Base-by-base conservation (phyloP, 2,888 invertebrate genomes). In the Acleris sparsana region DNA sequence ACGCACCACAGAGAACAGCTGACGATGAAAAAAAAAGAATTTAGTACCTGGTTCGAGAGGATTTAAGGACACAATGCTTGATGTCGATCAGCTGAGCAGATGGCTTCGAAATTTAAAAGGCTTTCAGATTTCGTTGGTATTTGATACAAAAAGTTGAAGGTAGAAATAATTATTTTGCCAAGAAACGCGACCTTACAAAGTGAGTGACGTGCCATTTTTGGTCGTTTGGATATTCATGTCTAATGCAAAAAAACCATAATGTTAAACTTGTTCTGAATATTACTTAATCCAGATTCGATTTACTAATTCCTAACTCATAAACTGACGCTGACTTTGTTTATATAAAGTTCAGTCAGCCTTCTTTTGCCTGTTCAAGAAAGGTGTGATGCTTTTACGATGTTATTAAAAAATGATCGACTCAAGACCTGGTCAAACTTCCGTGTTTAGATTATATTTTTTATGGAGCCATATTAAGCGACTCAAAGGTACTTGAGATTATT, bases 401-500 rank as follows among this genome's bases (percentile, higher is more conserved):
- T 53, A 57, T 22, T 9, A 17, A 48, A 52, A 63, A 53, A 63
- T 43, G 17, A 58, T 25, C 17, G 39, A 63, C 53, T 51, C 39
- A 62, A 51, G 43, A 56, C 51, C 29, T 17, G 53, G 52, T 51
- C 44, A n/a, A 57, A 61, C 61, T 57, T 62, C 62, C 57, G 52
- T 67, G 62, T 62, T 67, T 67, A 57, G 61, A 57, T 67, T 67
- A 67, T 67, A 44, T 53, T 55, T 67, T 66, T 67, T 67, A 67
- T 62, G 66, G 62, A 66, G 51, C 52, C 55, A 48, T 64, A 63
- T 68, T 62, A 75, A 75, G 75, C 71, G 75, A 73, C 73, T 82
- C 80, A 84, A 86, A 84, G 82, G 73, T 79, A 79, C 84, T 83
- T 80, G 71, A 73, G 78, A 76, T 84, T 88, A 87, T 88, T 89